These are phyloP conservation scores for Syngnathus typhle DNA, from an alignment of 2,113 vertebrate species.

Conservation along the genomic window DNA sequence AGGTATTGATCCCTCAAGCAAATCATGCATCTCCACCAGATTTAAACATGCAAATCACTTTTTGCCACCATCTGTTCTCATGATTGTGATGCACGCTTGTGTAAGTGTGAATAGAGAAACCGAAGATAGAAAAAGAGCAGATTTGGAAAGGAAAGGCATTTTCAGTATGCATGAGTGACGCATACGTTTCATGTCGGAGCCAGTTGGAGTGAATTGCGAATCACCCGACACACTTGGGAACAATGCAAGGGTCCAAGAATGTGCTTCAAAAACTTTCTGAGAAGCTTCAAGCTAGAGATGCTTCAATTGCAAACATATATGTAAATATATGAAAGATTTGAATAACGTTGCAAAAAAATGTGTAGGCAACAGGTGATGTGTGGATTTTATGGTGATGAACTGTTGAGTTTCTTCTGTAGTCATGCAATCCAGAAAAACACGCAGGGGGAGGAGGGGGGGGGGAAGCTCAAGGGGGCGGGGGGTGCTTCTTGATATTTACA, in stretches of 20 bases:
- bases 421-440: slow-evolving; percentile 55
- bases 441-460: slow-evolving; percentile 4
- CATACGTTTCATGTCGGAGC: slow-evolving; percentile 20
- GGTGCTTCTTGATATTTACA: slow-evolving; percentile 61
- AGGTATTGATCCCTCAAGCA: slow-evolving; percentile 1
- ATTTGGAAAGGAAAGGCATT: slow-evolving; percentile 12
- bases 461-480: slow-evolving; percentile 6
- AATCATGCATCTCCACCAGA: slow-evolving; percentile 22
- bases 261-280: slow-evolving; percentile 1
- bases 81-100: slow-evolving; percentile 1
- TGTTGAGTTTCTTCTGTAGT: slow-evolving; percentile 35
- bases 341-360: slow-evolving; percentile 8
- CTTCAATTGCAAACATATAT: slow-evolving; percentile 10
- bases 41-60: slow-evolving; percentile 14
- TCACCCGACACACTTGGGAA: slow-evolving; percentile 19
- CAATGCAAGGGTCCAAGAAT: slow-evolving; percentile 22
- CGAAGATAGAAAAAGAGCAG: background rate
- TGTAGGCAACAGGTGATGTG: background rate
- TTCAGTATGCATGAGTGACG: slow-evolving; percentile 18
- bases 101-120: slow-evolving; percentile 14
- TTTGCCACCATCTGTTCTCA: slow-evolving; percentile 40
- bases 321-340: slow-evolving; percentile 3
- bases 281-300: slow-evolving; percentile 11
- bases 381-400: slow-evolving; percentile 50
- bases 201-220: slow-evolving; percentile 21